A percentile compares a stretch with the other conserved stretches of the same genome.
Conservation (phyloP, 2,888 invertebrate genomes). For the Drosophila affinis region DNA sequence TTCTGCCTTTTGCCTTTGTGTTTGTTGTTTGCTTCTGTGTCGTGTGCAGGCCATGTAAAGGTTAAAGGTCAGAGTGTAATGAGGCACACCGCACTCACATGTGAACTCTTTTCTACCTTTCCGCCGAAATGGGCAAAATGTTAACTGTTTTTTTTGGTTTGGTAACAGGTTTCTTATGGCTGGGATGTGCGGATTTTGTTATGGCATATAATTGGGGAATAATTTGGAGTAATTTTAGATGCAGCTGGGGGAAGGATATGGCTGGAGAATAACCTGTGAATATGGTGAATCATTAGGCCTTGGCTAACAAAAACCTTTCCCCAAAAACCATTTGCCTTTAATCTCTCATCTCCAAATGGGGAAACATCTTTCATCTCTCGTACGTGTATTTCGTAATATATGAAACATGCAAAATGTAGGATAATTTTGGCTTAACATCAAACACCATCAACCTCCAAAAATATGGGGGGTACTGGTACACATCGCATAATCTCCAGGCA, state of each 20-base stretch:
- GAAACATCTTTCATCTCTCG: neutral
- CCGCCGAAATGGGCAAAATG: slow-evolving; percentile 18
- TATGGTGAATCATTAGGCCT: too few relatives aligned
- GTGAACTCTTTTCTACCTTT: slow-evolving; percentile 33
- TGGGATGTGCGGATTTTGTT: neutral
- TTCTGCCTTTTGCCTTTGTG: neutral
- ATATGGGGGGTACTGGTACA: neutral
- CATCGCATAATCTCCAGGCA: slow-evolving; percentile 30
- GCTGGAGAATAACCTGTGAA: too few relatives aligned
- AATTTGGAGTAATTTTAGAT: neutral
- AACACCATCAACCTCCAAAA: slow-evolving; percentile 18
- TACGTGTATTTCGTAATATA: neutral
- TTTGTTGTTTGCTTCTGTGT: slow-evolving; percentile 11
- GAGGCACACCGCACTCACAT: slow-evolving; percentile 34
- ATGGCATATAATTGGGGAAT: neutral
- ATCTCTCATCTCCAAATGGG: neutral
- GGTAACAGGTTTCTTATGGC: slow-evolving; percentile 32
- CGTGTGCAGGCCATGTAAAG: slow-evolving; percentile 37
- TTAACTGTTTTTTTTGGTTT: slow-evolving; percentile 22
- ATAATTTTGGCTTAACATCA: slow-evolving; percentile 33
- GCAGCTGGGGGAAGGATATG: too few relatives aligned
- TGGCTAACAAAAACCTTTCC: neutral
- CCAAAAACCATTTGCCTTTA: neutral
- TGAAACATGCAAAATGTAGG: slow-evolving; percentile 23
- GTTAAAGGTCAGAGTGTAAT: slow-evolving; percentile 31